phyloP scores from a whole-genome alignment of 2,113 vertebrate species.

The Miniopterus natalensis region DNA sequence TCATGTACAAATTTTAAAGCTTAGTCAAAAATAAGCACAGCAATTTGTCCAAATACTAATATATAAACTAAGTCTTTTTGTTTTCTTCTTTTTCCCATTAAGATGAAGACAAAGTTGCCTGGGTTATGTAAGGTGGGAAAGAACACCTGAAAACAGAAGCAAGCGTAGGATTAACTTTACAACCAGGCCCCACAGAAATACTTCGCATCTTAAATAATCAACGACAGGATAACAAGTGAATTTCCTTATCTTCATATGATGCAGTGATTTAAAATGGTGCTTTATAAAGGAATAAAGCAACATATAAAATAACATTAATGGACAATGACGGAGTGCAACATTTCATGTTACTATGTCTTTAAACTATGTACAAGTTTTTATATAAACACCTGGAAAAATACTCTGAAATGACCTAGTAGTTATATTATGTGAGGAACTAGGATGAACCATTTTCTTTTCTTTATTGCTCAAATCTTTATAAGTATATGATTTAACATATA shows the following conservation, averaged over 20 bases:
- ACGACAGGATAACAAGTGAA: background rate
- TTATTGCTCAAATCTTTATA: background rate
- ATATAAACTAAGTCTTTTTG: background rate
- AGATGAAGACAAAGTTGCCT: slow-evolving; percentile 14
- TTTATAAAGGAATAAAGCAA: background rate
- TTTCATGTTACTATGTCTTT: background rate
- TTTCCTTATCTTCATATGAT: background rate
- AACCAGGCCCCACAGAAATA: background rate
- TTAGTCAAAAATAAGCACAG: background rate
- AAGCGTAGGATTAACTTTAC: background rate
- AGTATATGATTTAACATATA: background rate
- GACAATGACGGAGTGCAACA: background rate
- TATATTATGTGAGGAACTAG: background rate
- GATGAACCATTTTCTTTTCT: background rate
- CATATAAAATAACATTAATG: background rate
- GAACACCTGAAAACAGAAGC: background rate
- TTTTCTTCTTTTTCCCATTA: background rate
- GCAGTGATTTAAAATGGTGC: background rate
- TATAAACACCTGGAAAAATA: background rate
- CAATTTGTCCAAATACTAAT: background rate
- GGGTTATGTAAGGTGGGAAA: background rate
- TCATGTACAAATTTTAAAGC: background rate
- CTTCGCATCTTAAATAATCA: background rate
- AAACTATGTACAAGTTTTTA: background rate
- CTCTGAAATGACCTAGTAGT: background rate